phyloP scores from a whole-genome alignment of 2,888 invertebrate genomes.

The Chrysolina americana region DNA sequence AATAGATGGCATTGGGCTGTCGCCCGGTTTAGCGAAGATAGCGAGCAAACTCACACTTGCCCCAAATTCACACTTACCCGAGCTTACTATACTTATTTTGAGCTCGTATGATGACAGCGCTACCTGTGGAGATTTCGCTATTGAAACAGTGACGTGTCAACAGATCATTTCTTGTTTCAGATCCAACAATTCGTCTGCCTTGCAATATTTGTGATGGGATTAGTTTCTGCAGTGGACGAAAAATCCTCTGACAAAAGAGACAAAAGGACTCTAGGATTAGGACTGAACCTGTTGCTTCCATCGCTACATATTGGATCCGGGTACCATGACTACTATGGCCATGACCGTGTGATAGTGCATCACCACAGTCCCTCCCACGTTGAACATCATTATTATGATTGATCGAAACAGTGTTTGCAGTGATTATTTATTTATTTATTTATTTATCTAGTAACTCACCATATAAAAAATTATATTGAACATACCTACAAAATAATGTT shows the following conservation, averaged over 20 bases:
- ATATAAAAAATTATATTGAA: background rate
- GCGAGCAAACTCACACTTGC: no score
- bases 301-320: constrained; percentile 17
- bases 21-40: no score
- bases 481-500: no score
- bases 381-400: constrained; percentile 32
- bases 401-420: background rate
- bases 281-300: constrained; percentile 20
- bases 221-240: constrained; percentile 11
- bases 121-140: no score
- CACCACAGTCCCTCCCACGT: constrained; percentile 28
- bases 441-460: background rate
- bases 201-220: background rate
- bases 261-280: constrained; percentile 32
- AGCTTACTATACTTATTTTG: no score
- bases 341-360: constrained; percentile 31
- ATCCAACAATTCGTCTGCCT: background rate
- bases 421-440: background rate
- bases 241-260: constrained; percentile 5
- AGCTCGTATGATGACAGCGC: no score
- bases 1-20: no score
- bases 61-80: no score
- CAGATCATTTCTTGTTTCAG: background rate
- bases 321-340: constrained; percentile 25
- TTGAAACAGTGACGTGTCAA: no score